A percentile compares a stretch with the other conserved stretches of the same genome.
Evolutionary conservation across 1,140 invertebrate species (phyloP).

Genomic region (Bathynomus jamesi): DNA sequence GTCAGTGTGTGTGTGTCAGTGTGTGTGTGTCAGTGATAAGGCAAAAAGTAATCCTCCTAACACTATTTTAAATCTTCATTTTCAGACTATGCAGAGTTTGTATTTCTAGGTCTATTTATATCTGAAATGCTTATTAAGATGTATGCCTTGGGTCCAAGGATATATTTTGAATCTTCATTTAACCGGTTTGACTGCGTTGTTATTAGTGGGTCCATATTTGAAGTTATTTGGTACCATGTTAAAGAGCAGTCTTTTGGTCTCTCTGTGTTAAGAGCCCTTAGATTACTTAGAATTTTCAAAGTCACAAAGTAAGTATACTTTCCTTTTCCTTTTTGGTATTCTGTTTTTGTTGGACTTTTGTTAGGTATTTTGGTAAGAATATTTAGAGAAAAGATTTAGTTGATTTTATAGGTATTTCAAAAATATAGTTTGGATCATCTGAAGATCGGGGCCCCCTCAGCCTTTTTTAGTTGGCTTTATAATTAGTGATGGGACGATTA

Average conservation of each 20-base stretch:
- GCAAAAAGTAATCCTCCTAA: no score
- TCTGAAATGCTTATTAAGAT: slow-evolving; percentile 99
- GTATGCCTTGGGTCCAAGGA: slow-evolving; percentile 93
- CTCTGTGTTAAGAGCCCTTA: slow-evolving; percentile 94
- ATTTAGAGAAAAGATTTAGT: no score
- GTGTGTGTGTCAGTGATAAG: no score
- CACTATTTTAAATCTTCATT: slow-evolving; percentile 9
- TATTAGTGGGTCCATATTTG: slow-evolving; percentile 97
- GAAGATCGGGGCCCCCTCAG: no score
- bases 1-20: no score
- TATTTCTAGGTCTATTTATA: slow-evolving; percentile 97
- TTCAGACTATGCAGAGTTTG: slow-evolving; percentile 92
- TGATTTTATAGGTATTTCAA: no score
- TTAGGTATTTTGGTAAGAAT: no score
- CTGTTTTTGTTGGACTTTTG: no score
- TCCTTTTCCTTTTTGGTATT: no score
- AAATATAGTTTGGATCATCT: no score
- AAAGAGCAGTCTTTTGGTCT: slow-evolving; percentile 88
- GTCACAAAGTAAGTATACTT: slow-evolving; percentile 62
- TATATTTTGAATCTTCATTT: slow-evolving; percentile 98
- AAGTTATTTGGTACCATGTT: slow-evolving; percentile 95
- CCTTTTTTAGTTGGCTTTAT: no score
- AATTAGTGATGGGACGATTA: no score
- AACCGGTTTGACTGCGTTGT: slow-evolving; percentile 98
- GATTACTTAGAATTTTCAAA: slow-evolving; percentile 98